Conservation (phyloP, 2,113 vertebrate genomes). For the Pseudonaja textilis region DNA sequence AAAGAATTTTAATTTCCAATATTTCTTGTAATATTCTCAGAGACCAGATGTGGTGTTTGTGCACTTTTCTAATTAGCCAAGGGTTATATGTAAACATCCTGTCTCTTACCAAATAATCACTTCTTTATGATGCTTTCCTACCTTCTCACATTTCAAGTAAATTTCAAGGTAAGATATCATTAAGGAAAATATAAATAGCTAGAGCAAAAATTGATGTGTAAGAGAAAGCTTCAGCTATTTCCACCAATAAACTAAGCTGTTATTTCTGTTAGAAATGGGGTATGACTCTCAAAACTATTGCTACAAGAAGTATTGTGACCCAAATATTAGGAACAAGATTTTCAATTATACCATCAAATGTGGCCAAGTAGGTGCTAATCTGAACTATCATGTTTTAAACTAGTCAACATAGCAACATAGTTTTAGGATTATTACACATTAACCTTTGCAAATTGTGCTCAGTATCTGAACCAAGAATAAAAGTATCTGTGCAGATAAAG, state of each 20-base stretch:
- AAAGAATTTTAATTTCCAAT: neutral
- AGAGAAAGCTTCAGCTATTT: neutral
- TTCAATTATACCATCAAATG: neutral
- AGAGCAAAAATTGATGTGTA: neutral
- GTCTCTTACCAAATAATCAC: neutral
- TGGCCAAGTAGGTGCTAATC: neutral
- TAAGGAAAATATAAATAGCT: neutral
- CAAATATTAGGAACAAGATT: neutral
- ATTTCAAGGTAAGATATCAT: neutral
- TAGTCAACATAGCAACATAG: slow-evolving; percentile 28
- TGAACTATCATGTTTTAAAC: slow-evolving; percentile 14
- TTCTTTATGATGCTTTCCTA: neutral
- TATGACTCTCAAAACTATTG: neutral
- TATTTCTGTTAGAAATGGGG: slow-evolving; percentile 5
- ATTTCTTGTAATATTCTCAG: neutral
- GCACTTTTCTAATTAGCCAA: neutral
- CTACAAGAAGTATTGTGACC: neutral
- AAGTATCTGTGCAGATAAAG: slow-evolving; percentile 49
- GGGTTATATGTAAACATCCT: neutral
- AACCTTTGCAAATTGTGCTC: slow-evolving; percentile 32
- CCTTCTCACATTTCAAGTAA: neutral
- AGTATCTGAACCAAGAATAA: slow-evolving; percentile 29
- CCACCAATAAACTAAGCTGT: neutral
- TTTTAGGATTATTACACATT: slow-evolving; percentile 38
- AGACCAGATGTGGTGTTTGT: neutral